phyloP scores from a whole-genome alignment of 2,113 vertebrate species.

The Cromileptes altivelis region DNA sequence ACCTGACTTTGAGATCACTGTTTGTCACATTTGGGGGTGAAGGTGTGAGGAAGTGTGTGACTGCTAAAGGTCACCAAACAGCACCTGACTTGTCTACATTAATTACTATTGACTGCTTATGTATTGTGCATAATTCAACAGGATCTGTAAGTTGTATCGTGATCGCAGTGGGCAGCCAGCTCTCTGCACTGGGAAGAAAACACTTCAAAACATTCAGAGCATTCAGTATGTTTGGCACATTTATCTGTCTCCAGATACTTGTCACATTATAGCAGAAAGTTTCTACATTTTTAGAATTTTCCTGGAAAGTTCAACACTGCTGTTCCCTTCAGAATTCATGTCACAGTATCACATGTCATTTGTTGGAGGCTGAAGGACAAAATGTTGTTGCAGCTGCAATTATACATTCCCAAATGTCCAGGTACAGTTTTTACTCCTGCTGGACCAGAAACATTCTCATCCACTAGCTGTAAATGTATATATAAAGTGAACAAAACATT shows the following conservation, averaged over 20 bases:
- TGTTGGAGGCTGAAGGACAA: background rate
- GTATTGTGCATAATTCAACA: too few species aligned
- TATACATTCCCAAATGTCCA: background rate
- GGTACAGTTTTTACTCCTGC: background rate
- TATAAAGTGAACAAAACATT: background rate
- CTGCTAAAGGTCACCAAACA: background rate
- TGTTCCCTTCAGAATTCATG: background rate
- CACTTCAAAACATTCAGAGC: background rate
- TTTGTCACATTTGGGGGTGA: background rate
- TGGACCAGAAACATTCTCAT: background rate
- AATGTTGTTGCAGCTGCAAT: background rate
- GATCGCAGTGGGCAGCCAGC: background rate
- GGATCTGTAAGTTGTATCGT: background rate
- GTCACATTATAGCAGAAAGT: slow-evolving; percentile 22
- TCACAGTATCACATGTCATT: too few species aligned
- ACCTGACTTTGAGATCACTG: background rate
- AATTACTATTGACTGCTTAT: background rate
- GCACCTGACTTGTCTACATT: background rate
- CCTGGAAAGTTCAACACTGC: slow-evolving; percentile 4
- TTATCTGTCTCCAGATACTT: background rate
- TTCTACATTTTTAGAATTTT: slow-evolving; percentile 13
- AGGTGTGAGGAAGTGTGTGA: background rate
- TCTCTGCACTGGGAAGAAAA: background rate
- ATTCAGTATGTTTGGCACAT: background rate
- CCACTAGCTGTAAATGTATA: background rate